phyloP scores from a whole-genome alignment of 2,888 invertebrate species.

The Xiphydria camelus region DNA sequence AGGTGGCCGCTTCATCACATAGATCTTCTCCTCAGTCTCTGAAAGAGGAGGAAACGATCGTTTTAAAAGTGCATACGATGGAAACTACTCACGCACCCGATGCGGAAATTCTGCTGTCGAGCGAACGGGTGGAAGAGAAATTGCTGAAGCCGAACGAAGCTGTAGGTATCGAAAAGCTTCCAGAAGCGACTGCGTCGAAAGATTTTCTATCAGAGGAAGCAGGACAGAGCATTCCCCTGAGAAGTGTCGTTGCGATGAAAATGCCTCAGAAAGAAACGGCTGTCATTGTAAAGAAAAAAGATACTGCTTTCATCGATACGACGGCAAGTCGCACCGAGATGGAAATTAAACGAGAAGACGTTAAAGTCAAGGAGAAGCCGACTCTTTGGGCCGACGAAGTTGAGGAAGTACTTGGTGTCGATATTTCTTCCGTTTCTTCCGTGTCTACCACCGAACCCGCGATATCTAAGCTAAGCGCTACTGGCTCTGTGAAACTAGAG shows the following conservation, averaged over 20 bases:
- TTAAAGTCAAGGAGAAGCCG: conserved; percentile 1
- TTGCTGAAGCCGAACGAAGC: too few relatives aligned
- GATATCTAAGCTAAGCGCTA: too few relatives aligned
- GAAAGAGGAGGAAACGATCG: conserved; percentile 36
- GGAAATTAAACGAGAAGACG: too few relatives aligned
- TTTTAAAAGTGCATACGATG: conserved; percentile 13
- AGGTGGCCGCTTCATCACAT: conserved; percentile 63
- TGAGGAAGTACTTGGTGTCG: conserved; percentile 13
- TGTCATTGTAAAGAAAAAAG: not conserved
- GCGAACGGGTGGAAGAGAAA: too few relatives aligned
- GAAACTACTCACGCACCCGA: not conserved
- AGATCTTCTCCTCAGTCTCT: conserved; percentile 53
- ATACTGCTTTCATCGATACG: too few relatives aligned
- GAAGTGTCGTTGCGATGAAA: not conserved
- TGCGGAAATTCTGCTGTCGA: not conserved
- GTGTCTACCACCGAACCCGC: not conserved
- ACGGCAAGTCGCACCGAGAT: too few relatives aligned
- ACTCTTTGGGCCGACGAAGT: conserved; percentile 22
- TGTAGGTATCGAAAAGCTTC: not conserved
- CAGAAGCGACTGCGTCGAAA: not conserved
- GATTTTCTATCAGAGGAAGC: too few relatives aligned
- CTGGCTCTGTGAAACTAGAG: too few relatives aligned
- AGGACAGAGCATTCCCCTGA: not conserved
- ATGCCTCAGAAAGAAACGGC: not conserved
- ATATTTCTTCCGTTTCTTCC: not conserved